phyloP scores from a whole-genome alignment of 2,888 invertebrate genomes.

The Sussaba pulchella region DNA sequence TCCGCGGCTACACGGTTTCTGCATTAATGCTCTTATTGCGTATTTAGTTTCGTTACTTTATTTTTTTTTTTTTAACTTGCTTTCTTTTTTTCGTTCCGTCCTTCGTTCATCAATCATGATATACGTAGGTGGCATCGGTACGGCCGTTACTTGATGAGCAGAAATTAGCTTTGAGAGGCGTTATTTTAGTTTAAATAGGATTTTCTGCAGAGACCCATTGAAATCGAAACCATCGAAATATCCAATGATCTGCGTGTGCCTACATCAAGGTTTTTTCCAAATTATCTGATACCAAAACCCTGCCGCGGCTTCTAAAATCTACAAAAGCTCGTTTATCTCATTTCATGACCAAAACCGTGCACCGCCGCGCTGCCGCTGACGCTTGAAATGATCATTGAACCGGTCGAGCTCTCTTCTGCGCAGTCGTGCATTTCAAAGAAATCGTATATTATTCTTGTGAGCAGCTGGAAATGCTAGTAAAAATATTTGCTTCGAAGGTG shows the following conservation, averaged over 20 bases:
- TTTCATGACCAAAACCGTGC: conserved; percentile 56
- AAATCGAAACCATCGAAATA: conserved; percentile 31
- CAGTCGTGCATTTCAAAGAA: not conserved
- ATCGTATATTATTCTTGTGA: not conserved
- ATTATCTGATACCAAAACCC: no score
- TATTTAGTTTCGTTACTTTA: not conserved
- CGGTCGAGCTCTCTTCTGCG: not conserved
- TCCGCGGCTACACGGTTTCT: not conserved
- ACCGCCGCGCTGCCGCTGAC: not conserved
- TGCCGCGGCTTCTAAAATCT: no score
- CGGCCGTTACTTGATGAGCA: not conserved
- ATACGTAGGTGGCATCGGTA: not conserved
- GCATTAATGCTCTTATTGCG: conserved; percentile 36
- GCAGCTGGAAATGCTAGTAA: not conserved
- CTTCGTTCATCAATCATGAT: not conserved
- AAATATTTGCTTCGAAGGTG: no score
- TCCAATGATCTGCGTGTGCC: conserved; percentile 15
- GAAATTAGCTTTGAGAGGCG: conserved; percentile 25
- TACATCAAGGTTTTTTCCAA: not conserved
- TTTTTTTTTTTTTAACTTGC: not conserved
- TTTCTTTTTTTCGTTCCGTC: conserved; percentile 5
- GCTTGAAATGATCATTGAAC: not conserved
- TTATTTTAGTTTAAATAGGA: conserved; percentile 46
- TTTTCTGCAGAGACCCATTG: conserved; percentile 42
- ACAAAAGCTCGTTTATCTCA: conserved; percentile 26